Evolutionary conservation across 2,797 vertebrate species (phyloP).

Genomic region (Ciconia nigra): DNA sequence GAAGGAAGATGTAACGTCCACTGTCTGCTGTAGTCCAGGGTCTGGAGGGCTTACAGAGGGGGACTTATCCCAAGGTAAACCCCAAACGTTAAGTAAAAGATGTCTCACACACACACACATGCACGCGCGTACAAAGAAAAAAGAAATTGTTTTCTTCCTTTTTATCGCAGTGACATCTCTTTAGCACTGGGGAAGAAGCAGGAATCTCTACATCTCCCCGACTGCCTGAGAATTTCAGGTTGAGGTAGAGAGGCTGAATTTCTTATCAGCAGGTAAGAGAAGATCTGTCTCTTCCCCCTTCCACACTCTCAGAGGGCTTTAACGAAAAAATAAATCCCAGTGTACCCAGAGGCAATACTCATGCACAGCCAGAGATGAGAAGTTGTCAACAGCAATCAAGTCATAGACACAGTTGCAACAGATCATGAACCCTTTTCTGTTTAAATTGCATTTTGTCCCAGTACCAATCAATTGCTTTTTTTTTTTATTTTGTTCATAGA

Average conservation of each 20-base stretch:
- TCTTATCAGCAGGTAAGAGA: not conserved
- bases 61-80: not conserved
- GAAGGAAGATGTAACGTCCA: not conserved
- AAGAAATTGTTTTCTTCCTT: not conserved
- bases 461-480: not conserved
- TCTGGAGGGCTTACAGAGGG: not conserved
- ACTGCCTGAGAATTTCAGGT: not conserved
- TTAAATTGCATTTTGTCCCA: not conserved
- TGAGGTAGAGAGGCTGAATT: not conserved
- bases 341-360: not conserved
- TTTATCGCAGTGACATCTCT: not conserved
- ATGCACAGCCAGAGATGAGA: accelerated
- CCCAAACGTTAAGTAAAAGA: not conserved
- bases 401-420: accelerated
- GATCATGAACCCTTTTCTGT: not conserved
- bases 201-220: not conserved
- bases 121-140: no score
- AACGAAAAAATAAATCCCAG: accelerated
- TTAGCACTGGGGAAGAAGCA: not conserved
- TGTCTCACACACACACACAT: no score
- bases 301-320: not conserved
- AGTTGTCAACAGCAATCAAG: not conserved
- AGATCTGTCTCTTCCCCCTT: not conserved
- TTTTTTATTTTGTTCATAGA: not conserved
- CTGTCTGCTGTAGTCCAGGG: not conserved